Conservation (phyloP, 2,888 invertebrate species). For the Labia minor region DNA sequence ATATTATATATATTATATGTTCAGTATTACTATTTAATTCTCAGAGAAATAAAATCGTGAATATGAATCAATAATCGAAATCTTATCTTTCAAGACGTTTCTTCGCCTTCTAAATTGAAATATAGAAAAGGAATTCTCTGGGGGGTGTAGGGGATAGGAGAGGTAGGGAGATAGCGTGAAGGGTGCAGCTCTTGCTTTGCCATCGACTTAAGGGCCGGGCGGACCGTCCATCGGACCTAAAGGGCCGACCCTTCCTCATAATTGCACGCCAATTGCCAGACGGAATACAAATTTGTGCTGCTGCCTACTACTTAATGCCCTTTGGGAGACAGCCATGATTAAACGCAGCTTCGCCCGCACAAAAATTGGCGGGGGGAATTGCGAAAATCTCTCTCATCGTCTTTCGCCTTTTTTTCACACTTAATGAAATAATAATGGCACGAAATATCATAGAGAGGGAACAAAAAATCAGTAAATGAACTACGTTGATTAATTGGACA, state of each 20-base stretch:
- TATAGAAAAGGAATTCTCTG: not conserved
- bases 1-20: too few relatives aligned
- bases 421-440: constrained; percentile 8
- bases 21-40: too few relatives aligned
- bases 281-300: not conserved
- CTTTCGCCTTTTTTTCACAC: not conserved
- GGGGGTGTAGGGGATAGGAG: too few relatives aligned
- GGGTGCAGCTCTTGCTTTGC: too few relatives aligned
- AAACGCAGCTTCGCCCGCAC: not conserved
- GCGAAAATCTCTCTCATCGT: not conserved
- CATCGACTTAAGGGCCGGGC: too few relatives aligned
- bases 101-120: not conserved
- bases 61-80: not conserved
- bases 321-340: not conserved
- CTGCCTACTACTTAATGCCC: not conserved
- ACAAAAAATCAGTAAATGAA: too few relatives aligned
- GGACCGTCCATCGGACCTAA: not conserved
- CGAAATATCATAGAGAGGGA: not conserved
- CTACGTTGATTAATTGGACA: too few relatives aligned
- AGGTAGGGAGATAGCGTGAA: too few relatives aligned
- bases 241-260: constrained; percentile 8
- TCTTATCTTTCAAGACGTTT: constrained; percentile 5
- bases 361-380: not conserved
- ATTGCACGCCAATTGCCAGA: constrained; percentile 7
- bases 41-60: too few relatives aligned